Base-by-base conservation (phyloP, 2,888 invertebrate genomes). In the Allygus modestus region DNA sequence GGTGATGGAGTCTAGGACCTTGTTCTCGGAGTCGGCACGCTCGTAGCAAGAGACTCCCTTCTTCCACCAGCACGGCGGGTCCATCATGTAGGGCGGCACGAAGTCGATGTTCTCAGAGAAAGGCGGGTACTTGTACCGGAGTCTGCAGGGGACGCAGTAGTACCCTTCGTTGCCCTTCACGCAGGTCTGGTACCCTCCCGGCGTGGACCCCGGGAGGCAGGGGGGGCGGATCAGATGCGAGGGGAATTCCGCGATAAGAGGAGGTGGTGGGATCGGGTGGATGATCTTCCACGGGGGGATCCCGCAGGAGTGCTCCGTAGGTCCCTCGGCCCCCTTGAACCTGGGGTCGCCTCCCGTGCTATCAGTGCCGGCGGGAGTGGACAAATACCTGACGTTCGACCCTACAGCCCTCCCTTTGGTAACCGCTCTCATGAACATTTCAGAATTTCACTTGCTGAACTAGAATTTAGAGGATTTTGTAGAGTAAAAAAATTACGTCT, bases 91-190 rank as follows among this genome's bases (percentile, higher is more conserved):
- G 4, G 75, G 75, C 0, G 79, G 79, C n/a, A 79, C 58, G 28
- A 79, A 79, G 58, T 79, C 79, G 1, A 79, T 79, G 58, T 79
- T 79, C 58, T 79, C 79, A n/a, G 58, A 58, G 58, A 79, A 79
- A 4, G 58, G 33, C 15, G 79, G 79, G 28, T 79, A 79, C 79
- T 79, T 79, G 58, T 79, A 79, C 79, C 58, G 54, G 17, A 33
- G 31, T 26, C 79, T 79, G 79, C 79, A 79, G 15, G 79, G 79
- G 15, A 51, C 2, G 58, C 79, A 79, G 79, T 54, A 79, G 33
- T 51, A 37, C 4, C 79, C 79, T 5, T 20, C 54, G 20, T 0
- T 15, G 33, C 58, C 58, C 12, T 20, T 31, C 26, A 79, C 33
- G 37, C 79, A 79, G n/a, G 58, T 37, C 58, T 58, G 79, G 79